phyloP scores from a whole-genome alignment of 2,888 invertebrate species.

The Podotricha telesiphe region DNA sequence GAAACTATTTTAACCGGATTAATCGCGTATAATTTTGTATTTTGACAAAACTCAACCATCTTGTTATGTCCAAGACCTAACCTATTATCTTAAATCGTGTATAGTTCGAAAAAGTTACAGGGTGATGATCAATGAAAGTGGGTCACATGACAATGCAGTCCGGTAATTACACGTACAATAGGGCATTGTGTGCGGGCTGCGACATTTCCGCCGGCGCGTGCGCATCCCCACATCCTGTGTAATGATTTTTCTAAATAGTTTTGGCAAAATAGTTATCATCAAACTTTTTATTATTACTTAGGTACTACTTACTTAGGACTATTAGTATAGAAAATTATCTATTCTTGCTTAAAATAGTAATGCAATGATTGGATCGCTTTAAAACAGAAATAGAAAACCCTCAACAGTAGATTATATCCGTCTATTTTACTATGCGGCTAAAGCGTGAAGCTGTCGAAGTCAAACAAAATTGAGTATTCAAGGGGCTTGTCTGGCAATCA shows the following conservation, averaged over 20 bases:
- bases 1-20: too few species aligned
- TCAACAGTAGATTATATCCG: too few species aligned
- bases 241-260: constrained; percentile 1
- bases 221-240: constrained; percentile 56
- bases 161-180: constrained; percentile 72
- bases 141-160: constrained; percentile 59
- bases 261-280: background rate
- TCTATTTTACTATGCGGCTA: too few species aligned
- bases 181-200: constrained; percentile 68
- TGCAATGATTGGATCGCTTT: too few species aligned
- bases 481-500: constrained; percentile 41
- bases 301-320: too few species aligned
- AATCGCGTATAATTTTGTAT: background rate
- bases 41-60: background rate
- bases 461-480: constrained; percentile 35
- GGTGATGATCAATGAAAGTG: constrained; percentile 48
- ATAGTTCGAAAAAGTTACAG: constrained; percentile 43
- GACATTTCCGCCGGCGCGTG: constrained; percentile 63
- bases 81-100: constrained; percentile 36
- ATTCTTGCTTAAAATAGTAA: too few species aligned
- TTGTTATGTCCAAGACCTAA: constrained; percentile 34
- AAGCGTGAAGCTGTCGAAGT: constrained; percentile 4
- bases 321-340: too few species aligned
- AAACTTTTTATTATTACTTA: too few species aligned
- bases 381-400: too few species aligned